phyloP scores from a whole-genome alignment of 2,113 vertebrate species.

The Trochalopteron elliotii region DNA sequence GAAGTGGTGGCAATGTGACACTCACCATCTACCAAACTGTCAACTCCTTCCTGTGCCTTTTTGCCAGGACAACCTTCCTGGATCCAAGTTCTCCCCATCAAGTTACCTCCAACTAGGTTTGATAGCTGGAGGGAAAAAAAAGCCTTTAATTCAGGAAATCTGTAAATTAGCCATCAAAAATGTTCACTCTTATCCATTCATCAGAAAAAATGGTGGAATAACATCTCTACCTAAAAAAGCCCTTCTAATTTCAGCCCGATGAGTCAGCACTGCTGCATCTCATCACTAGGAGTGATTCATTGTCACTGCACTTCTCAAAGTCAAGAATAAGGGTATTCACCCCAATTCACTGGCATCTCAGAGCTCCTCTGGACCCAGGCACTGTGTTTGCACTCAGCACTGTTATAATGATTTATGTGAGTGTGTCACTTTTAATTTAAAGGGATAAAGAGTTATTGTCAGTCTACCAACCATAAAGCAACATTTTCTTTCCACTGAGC shows the following conservation, averaged over 20 bases:
- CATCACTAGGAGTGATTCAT: slow-evolving; percentile 57
- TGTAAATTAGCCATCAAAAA: slow-evolving; percentile 19
- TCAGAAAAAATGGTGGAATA: slow-evolving; percentile 35
- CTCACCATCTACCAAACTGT: neutral
- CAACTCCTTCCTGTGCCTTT: neutral
- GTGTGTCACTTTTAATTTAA: slow-evolving; percentile 46
- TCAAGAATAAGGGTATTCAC: slow-evolving; percentile 56
- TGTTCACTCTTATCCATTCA: neutral
- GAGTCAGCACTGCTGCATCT: slow-evolving; percentile 54
- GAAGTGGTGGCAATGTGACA: neutral
- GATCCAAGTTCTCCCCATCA: neutral
- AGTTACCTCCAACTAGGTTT: neutral
- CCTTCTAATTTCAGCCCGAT: slow-evolving; percentile 39
- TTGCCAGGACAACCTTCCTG: neutral
- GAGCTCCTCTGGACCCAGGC: neutral
- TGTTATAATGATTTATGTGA: slow-evolving; percentile 20
- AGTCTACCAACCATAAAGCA: neutral
- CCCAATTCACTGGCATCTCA: slow-evolving; percentile 28
- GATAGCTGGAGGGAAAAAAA: neutral
- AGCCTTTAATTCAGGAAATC: neutral
- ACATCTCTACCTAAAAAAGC: slow-evolving; percentile 44
- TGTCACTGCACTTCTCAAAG: slow-evolving; percentile 59
- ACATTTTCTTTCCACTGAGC: neutral
- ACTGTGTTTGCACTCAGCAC: neutral
- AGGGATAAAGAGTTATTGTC: slow-evolving; percentile 13